phyloP scores from a whole-genome alignment of 2,113 vertebrate genomes.

The Donacobius atricapilla region DNA sequence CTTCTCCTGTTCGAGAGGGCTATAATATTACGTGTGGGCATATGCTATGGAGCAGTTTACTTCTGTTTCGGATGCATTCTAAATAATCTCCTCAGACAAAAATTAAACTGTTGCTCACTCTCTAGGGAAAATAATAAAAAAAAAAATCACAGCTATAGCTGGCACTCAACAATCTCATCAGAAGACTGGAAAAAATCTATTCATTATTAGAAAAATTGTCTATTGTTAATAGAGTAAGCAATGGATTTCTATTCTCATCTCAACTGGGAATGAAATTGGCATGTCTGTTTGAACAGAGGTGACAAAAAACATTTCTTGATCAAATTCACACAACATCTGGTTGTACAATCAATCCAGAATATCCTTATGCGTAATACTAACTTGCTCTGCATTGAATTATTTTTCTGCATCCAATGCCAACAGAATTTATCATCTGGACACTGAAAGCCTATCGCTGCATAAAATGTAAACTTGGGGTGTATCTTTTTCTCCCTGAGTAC shows the following conservation, averaged over 20 bases:
- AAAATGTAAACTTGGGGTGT: not conserved
- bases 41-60: not conserved
- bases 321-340: slow-evolving; percentile 46
- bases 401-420: not conserved
- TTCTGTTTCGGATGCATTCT: not conserved
- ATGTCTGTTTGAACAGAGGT: slow-evolving; percentile 22
- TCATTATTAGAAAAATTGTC: slow-evolving; percentile 27
- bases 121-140: not conserved
- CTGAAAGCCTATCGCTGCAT: not conserved
- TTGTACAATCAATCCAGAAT: slow-evolving; percentile 28
- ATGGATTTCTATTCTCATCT: not conserved
- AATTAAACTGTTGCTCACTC: not conserved
- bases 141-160: not conserved
- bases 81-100: not conserved
- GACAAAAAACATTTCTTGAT: slow-evolving; percentile 17
- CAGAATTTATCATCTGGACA: not conserved
- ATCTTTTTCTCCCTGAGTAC: not conserved
- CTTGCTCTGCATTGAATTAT: not conserved
- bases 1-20: not conserved
- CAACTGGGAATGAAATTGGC: slow-evolving; percentile 20
- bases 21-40: not conserved
- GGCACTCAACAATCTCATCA: slow-evolving; percentile 1
- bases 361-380: not conserved
- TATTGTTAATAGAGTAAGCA: slow-evolving; percentile 36
- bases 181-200: slow-evolving; percentile 10